These are phyloP conservation scores for Macrostomum lignano DNA, from an alignment of 1,140 invertebrate genomes.

Conservation along the genomic window DNA sequence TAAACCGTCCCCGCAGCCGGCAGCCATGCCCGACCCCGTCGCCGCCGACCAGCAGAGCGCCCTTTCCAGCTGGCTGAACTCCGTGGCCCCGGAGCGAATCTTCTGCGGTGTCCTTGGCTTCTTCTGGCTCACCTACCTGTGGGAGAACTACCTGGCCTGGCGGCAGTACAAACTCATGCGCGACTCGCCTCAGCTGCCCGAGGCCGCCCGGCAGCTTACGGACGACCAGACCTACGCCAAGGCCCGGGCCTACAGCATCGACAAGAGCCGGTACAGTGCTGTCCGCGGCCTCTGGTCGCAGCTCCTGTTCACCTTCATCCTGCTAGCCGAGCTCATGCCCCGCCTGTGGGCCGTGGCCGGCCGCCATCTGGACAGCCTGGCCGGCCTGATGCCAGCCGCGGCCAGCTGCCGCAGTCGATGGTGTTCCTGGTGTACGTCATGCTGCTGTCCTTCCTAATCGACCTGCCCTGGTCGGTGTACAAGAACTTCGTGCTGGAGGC, in stretches of 20 bases:
- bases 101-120: not conserved
- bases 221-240: not conserved
- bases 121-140: conserved; percentile 1
- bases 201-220: not conserved
- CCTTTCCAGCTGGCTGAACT: too few relatives aligned
- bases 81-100: too few relatives aligned
- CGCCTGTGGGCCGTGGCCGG: not conserved
- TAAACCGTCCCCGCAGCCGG: too few relatives aligned
- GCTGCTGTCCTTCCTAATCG: conserved; percentile 39
- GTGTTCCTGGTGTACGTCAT: conserved; percentile 45
- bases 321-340: not conserved
- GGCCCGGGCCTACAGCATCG: conserved; percentile 1
- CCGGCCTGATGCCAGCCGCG: not conserved
- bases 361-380: not conserved
- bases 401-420: conserved; percentile 25
- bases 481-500: conserved; percentile 77
- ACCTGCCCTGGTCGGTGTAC: conserved; percentile 59
- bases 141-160: not conserved
- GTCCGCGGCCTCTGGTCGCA: not conserved
- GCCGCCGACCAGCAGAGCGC: too few relatives aligned
- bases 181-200: not conserved
- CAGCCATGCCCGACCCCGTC: too few relatives aligned
- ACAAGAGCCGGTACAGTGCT: not conserved
- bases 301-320: not conserved
- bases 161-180: not conserved